Base-by-base conservation (phyloP, 1,140 invertebrate genomes). In the Ceratosolen fusciceps region DNA sequence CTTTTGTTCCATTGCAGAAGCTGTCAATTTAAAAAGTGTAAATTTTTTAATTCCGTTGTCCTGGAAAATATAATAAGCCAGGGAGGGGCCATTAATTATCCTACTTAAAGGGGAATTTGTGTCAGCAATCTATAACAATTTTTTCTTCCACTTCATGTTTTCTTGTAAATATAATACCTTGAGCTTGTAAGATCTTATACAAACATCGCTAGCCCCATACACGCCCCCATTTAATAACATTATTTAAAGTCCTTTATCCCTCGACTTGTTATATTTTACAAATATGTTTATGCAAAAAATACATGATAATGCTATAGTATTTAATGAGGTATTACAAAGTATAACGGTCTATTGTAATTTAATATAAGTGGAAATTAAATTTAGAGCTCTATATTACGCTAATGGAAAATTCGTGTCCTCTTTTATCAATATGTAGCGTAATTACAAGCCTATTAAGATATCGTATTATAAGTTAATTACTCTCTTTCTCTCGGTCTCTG, bases 31-130 rank as follows among this genome's bases (percentile, higher is more conserved):
- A 70, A 43, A 9, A 60, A 39, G 47, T 43, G 65, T 9, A 52
- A 54, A 62, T 72, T 78, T 78, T 72, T 72, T 52, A 73, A 79
- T 73, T 67, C 54, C 31, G 7, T 12, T 26, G 5, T 31, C 74
- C 19, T 34, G 29, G 62, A 43, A 37, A 31, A 65, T 54, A 54
- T n/a, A 68, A 68, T 34, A 14, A n/a, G 37, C 26, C 14, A 2
- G 19, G 21, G 31, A 12, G 21, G 24, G 2, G 37, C 29, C 39
- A 29, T 58, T 21, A 47, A 75, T 52, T 67, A 26, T 37, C 9
- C 19, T 52, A 67, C 52, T 75, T 75, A 65, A 75, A 31, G 21
- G n/a, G 29, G 52, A 75, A 58, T 75, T 67, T 37, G 68, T 68
- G 49, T 39, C 52, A 54, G 62, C 26, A 68, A 49, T 39, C 21